These are phyloP conservation scores for Pseudochirops corinnae DNA, from an alignment of 2,797 vertebrate species.

Conservation along the genomic window DNA sequence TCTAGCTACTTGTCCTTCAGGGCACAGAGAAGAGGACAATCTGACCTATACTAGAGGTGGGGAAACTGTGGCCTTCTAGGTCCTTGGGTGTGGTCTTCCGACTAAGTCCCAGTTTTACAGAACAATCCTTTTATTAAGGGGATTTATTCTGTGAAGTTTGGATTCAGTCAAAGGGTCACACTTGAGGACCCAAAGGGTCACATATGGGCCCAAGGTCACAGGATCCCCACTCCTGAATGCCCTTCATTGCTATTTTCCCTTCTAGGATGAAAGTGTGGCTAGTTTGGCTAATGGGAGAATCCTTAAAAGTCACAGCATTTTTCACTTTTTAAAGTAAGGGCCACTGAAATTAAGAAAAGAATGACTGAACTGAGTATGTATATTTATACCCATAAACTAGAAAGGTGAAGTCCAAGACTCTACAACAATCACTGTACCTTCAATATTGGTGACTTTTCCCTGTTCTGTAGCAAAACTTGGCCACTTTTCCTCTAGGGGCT, in stretches of 20 bases:
- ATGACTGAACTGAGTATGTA: not conserved
- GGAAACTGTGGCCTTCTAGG: no score
- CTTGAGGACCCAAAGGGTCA: no score
- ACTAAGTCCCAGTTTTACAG: no score
- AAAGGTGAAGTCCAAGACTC: not conserved
- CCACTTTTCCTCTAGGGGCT: not conserved
- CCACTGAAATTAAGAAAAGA: not conserved
- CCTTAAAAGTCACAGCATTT: slow-evolving; percentile 41
- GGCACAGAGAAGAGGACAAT: slow-evolving; percentile 20
- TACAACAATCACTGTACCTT: not conserved
- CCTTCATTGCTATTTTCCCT: slow-evolving; percentile 4
- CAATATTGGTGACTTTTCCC: not conserved
- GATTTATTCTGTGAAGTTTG: no score
- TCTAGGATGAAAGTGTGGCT: slow-evolving; percentile 17
- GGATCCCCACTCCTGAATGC: no score
- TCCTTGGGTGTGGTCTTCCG: no score
- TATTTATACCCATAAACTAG: not conserved
- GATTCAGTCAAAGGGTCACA: no score
- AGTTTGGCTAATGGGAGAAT: not conserved
- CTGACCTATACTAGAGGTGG: not conserved
- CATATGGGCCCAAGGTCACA: no score
- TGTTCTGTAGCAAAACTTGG: not conserved
- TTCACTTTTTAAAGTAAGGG: slow-evolving; percentile 17
- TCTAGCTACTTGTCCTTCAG: slow-evolving; percentile 50
- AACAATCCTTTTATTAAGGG: no score